Evolutionary conservation across 2,797 vertebrate species (phyloP).

Genomic region (Sebastes variabilis): DNA sequence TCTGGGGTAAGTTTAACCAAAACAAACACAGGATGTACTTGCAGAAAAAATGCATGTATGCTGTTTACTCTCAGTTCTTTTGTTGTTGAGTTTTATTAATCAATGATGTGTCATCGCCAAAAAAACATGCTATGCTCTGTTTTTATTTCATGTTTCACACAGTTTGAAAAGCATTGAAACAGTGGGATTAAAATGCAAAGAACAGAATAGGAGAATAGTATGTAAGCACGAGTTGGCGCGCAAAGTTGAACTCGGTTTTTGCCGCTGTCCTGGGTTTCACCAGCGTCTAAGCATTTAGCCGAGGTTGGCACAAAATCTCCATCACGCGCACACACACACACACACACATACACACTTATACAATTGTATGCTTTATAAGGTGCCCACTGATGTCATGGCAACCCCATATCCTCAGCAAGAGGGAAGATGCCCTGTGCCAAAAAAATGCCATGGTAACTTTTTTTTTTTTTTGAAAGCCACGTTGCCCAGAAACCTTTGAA

Average conservation of each 20-base stretch:
- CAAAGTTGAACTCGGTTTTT: slow-evolving; percentile 58
- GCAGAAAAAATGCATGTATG: slow-evolving; percentile 57
- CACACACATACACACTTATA: slow-evolving; percentile 35
- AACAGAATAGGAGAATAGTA: slow-evolving; percentile 3
- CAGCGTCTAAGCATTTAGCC: slow-evolving; percentile 73
- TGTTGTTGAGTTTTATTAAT: slow-evolving; percentile 63
- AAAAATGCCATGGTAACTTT: slow-evolving; percentile 88
- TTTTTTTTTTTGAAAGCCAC: slow-evolving; percentile 69
- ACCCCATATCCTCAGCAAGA: slow-evolving; percentile 84
- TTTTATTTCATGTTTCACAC: slow-evolving; percentile 38
- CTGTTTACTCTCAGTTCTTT: slow-evolving; percentile 60
- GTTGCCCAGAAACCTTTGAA: slow-evolving; percentile 87
- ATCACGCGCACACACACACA: slow-evolving; percentile 4
- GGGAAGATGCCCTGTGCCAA: slow-evolving; percentile 80
- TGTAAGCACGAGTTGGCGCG: slow-evolving; percentile 52
- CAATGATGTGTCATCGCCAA: slow-evolving; percentile 51
- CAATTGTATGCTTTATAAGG: slow-evolving; percentile 84
- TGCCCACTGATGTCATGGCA: slow-evolving; percentile 84
- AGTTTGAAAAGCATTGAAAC: slow-evolving; percentile 17
- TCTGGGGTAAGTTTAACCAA: slow-evolving; percentile 74
- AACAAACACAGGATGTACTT: slow-evolving; percentile 76
- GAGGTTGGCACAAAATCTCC: slow-evolving; percentile 72
- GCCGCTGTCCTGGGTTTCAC: slow-evolving; percentile 68
- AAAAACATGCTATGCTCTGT: slow-evolving; percentile 30
- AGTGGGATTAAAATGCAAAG: slow-evolving; percentile 22